phyloP scores from a whole-genome alignment of 2,888 invertebrate species.

The Eristalis pertinax region DNA sequence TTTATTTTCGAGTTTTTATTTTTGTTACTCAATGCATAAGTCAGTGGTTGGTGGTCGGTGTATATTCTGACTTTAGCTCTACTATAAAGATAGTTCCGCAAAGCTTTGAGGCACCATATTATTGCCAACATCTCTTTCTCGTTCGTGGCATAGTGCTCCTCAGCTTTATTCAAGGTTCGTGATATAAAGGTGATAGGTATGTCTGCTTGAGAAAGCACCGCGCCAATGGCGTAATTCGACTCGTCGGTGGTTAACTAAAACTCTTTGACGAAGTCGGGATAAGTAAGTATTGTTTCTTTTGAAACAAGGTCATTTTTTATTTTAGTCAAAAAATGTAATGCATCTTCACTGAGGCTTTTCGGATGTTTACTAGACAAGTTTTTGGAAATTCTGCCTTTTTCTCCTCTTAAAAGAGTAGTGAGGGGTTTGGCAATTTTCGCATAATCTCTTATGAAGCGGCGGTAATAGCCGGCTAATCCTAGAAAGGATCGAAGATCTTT shows the following conservation, averaged over 20 bases:
- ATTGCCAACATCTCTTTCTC: slow-evolving; percentile 14
- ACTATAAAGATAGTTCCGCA: slow-evolving; percentile 77
- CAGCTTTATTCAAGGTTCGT: slow-evolving; percentile 43
- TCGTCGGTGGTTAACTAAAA: slow-evolving; percentile 74
- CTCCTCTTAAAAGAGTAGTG: slow-evolving; percentile 35
- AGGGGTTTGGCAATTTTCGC: slow-evolving; percentile 31
- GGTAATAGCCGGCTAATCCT: slow-evolving; percentile 14
- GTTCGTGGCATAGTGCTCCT: no score
- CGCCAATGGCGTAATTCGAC: slow-evolving; percentile 73
- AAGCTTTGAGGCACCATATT: slow-evolving; percentile 50
- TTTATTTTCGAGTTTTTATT: no score
- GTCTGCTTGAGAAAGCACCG: slow-evolving; percentile 74
- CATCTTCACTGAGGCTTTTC: background rate
- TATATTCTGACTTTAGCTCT: slow-evolving; percentile 54
- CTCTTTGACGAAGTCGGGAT: slow-evolving; percentile 23
- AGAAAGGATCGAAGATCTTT: background rate
- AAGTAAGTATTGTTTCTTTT: slow-evolving; percentile 14
- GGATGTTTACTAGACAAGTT: slow-evolving; percentile 19
- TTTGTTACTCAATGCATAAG: no score
- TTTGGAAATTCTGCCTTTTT: slow-evolving; percentile 41
- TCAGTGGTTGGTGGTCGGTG: no score
- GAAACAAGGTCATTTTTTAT: slow-evolving; percentile 29
- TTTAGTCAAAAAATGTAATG: slow-evolving; percentile 26
- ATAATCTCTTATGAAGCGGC: slow-evolving; percentile 39
- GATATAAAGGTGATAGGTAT: slow-evolving; percentile 48